phyloP scores from a whole-genome alignment of 2,888 invertebrate species.

The Saturnia pavonia region DNA sequence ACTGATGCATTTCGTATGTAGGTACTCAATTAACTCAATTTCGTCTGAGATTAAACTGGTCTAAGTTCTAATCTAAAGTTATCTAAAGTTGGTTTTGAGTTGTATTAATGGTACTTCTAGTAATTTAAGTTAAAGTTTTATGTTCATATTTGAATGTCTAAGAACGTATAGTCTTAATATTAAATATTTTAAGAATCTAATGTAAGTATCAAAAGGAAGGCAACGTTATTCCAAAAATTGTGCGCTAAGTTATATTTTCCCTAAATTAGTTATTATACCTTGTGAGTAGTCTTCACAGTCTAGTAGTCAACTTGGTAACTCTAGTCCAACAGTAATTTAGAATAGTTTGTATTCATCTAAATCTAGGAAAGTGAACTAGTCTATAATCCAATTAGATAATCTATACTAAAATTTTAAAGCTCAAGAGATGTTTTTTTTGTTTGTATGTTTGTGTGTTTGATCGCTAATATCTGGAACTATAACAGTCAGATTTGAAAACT shows the following conservation, averaged over 20 bases:
- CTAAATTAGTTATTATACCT: background rate
- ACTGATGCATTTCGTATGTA: slow-evolving; percentile 33
- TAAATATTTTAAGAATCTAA: background rate
- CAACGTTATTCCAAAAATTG: background rate
- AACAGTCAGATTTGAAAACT: too few relatives aligned
- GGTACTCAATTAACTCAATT: too few relatives aligned
- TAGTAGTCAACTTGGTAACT: background rate
- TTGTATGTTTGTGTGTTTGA: too few relatives aligned
- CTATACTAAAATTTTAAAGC: too few relatives aligned
- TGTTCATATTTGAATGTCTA: background rate
- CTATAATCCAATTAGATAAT: too few relatives aligned
- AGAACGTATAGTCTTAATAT: too few relatives aligned
- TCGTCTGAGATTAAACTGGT: too few relatives aligned
- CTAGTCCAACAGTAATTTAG: background rate
- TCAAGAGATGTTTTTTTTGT: too few relatives aligned
- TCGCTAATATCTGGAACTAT: too few relatives aligned
- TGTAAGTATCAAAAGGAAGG: background rate
- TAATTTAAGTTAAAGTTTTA: background rate
- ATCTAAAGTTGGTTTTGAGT: too few relatives aligned
- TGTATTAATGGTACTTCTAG: background rate
- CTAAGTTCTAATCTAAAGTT: too few relatives aligned
- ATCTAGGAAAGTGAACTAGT: too few relatives aligned
- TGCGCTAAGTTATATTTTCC: background rate
- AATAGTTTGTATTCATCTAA: background rate
- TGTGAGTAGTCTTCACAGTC: background rate